Base-by-base conservation (phyloP, 2,888 invertebrate genomes). In the Spodoptera exigua region DNA sequence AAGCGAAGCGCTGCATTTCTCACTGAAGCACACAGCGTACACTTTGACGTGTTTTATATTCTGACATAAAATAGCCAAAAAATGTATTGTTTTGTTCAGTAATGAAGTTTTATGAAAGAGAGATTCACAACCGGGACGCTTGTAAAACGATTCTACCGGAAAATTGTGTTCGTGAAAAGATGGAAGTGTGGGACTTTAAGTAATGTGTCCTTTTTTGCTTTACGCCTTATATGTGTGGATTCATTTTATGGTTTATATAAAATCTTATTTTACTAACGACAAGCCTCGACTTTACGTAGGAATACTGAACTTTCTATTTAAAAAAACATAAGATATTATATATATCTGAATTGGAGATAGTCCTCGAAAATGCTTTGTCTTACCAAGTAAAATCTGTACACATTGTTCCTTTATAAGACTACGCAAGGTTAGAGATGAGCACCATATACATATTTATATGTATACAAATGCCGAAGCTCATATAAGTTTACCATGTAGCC, bases 101-200 rank as follows among this genome's bases (percentile, higher is more conserved):
- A 41, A 53, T 58, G 34, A 64, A 74, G 46, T 43, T 56, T 66
- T 51, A 61, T 54, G 53, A 59, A 45, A 53, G 11, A 53, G 11
- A 55, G 35, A 61, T 59, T 9, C 61, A 47, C 44, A 54, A 55
- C 37, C 45, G 9, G 44, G 49, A 68, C 32, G 59, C 65, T 34
- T 60, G 52, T 69, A 61, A 72, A 74, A 72, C 36, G 32, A 46
- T 61, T 55, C 56, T 60, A 59, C 37, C 61, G 53, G 59, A 72
- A 75, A 69, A 74, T 75, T 65, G 47, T 72, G 45, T 63, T 54
- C 57, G 41, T 34, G 18, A 43, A 40, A 41, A 55, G 53, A 59
- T 51, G 44, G 55, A 49, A 37, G 37, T 47, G 68, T 54, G 49
- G 36, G 39, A 62, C 37, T 51, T 62, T 54, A 53, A 66, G 57